A percentile compares a stretch with the other conserved stretches of the same genome.
phyloP scores from a whole-genome alignment of 2,797 vertebrate species.

The Macropus fuliginosus region DNA sequence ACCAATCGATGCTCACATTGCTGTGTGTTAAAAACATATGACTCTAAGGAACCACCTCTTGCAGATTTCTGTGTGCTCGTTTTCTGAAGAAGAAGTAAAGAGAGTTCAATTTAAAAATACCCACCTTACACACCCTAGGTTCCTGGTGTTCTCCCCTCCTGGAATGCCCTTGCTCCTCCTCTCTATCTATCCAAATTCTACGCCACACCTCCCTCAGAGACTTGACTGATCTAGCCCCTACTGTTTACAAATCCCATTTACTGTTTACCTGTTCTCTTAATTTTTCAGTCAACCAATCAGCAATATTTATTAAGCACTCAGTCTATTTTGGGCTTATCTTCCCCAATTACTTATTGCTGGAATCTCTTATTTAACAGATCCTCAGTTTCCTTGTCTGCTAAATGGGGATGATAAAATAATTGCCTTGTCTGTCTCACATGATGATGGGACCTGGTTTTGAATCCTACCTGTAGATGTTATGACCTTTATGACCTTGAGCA shows the following conservation, averaged over 20 bases:
- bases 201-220: too few relatives aligned
- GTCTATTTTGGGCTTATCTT: not conserved
- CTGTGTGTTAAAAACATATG: not conserved
- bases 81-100: not conserved
- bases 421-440: not conserved
- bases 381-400: not conserved
- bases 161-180: not conserved
- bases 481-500: not conserved
- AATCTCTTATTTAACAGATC: not conserved
- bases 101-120: not conserved
- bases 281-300: not conserved
- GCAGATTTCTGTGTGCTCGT: not conserved
- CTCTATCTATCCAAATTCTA: not conserved
- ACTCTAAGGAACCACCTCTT: not conserved
- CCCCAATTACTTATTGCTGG: not conserved
- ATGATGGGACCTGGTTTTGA: not conserved
- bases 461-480: not conserved
- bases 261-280: not conserved
- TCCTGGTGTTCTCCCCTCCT: not conserved
- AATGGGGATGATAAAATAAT: not conserved
- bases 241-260: not conserved
- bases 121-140: not conserved
- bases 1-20: not conserved
- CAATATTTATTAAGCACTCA: not conserved
- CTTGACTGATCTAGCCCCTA: not conserved